phyloP scores from a whole-genome alignment of 2,888 invertebrate genomes.

The Cancer borealis region DNA sequence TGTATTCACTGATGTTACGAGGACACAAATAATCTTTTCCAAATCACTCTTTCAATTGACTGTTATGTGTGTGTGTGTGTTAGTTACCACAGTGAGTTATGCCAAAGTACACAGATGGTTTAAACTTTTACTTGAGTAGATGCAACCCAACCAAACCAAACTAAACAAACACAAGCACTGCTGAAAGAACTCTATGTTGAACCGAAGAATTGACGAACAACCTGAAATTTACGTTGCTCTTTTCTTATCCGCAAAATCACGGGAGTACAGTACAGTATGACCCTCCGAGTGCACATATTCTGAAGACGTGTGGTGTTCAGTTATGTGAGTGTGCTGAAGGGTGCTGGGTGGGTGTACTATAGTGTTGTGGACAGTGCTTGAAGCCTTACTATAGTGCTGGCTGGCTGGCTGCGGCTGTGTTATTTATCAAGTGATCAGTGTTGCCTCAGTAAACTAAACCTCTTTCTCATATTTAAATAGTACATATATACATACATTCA shows the following conservation, averaged over 20 bases:
- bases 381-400: not conserved
- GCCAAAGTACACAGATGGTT: slow-evolving; percentile 53
- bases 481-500: not conserved
- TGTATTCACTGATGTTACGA: not conserved
- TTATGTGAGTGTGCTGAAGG: not conserved
- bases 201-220: not conserved
- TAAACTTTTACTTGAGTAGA: not conserved
- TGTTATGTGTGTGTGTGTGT: not conserved
- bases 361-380: not conserved
- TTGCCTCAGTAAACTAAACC: slow-evolving; percentile 35
- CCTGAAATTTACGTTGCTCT: not conserved
- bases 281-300: not conserved
- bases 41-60: not conserved
- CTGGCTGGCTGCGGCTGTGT: slow-evolving; percentile 39
- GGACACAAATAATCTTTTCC: not conserved
- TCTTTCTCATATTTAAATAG: slow-evolving; percentile 16
- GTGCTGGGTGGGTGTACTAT: not conserved
- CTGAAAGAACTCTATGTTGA: not conserved
- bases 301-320: not conserved
- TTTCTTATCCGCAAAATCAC: not conserved
- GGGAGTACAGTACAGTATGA: not conserved
- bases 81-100: slow-evolving; percentile 44
- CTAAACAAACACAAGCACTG: not conserved
- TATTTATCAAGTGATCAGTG: slow-evolving; percentile 44
- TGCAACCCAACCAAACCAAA: not conserved